These are phyloP conservation scores for Beris morrisii DNA, from an alignment of 2,888 invertebrate species.

Conservation along the genomic window DNA sequence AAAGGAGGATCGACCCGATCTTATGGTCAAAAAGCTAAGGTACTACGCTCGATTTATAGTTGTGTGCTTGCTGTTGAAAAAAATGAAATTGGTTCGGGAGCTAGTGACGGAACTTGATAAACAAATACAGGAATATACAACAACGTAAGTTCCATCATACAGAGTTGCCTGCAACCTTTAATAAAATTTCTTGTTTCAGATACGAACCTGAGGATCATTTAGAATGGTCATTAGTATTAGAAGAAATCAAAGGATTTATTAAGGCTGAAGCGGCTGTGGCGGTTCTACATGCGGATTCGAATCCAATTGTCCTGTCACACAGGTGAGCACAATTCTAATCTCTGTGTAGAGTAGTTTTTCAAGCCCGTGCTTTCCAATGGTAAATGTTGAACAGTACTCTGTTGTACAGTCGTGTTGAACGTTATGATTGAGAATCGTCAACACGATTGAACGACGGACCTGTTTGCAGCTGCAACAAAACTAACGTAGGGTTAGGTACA, in stretches of 20 bases:
- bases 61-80: conserved; percentile 89
- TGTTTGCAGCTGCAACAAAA: conserved; percentile 34
- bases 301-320: conserved; percentile 83
- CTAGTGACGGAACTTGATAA: conserved; percentile 88
- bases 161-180: neutral
- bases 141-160: conserved; percentile 59
- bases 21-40: conserved; percentile 94
- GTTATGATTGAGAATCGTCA: conserved; percentile 16
- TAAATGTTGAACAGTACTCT: conserved; percentile 33
- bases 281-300: conserved; percentile 85
- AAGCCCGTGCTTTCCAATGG: conserved; percentile 58
- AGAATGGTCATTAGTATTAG: conserved; percentile 93
- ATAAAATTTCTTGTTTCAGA: conserved; percentile 41
- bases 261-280: conserved; percentile 88
- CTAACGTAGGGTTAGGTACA: conserved; percentile 36
- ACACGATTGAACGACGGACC: conserved; percentile 27
- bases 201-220: conserved; percentile 97
- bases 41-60: conserved; percentile 97
- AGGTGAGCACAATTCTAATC: conserved; percentile 60
- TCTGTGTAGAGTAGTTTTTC: conserved; percentile 41
- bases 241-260: conserved; percentile 93
- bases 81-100: conserved; percentile 90
- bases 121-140: conserved; percentile 93
- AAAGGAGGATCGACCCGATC: conserved; percentile 90
- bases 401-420: conserved; percentile 19